Base-by-base conservation (phyloP, 2,113 vertebrate species). In the Semnopithecus entellus region DNA sequence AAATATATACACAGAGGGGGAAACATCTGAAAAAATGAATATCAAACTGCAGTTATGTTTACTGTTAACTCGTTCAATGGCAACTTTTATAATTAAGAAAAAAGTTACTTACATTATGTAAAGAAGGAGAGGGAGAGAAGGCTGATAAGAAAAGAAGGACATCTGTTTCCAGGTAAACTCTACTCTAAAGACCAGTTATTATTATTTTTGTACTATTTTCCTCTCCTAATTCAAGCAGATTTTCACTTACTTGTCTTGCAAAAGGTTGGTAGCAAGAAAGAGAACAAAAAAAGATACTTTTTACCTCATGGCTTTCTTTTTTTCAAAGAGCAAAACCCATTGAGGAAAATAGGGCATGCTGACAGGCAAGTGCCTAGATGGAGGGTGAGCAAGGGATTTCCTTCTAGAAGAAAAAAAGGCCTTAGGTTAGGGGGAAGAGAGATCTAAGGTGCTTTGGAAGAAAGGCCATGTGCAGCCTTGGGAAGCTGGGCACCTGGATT, bases 51-150 rank as follows among this genome's bases (percentile, higher is more conserved):
- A 83, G 48, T 83, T 35, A 57, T 38, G 61, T 81, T 81, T 38
- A 87, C 78, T 68, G 12, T 84, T 83, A 52, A 89, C 20, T 78
- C 82, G 11, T 45, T 95, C 25, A 30, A 38, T 72, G 68, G 17
- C 27, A 66, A 72, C 50, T 76, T 86, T 82, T 75, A 76, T 92
- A 70, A 89, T 81, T 57, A 48, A 78, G 88, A 97, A 75, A n/a
- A 90, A 55, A 22, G 27, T 50, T 82, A 48, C 59, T 50, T 73
- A 27, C 25, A 73, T 90, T 89, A 89, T 81, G 4, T 38, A 59
- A 64, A 91, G 6, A 38, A 78, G 14, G 12, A 55, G 38, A 45
- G 23, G 38, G 59, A 87, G 14, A 70, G 25, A 78, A 64, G 14
- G n/a, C 52, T 20, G 72, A 79, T 23, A 88, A 48, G 27, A 92